Percentiles rank a stretch among this genome's conserved stretches.
Evolutionary conservation across 92 coral and sea anemone genomes (phyloP).

Genomic region (Pocillopora grandis): DNA sequence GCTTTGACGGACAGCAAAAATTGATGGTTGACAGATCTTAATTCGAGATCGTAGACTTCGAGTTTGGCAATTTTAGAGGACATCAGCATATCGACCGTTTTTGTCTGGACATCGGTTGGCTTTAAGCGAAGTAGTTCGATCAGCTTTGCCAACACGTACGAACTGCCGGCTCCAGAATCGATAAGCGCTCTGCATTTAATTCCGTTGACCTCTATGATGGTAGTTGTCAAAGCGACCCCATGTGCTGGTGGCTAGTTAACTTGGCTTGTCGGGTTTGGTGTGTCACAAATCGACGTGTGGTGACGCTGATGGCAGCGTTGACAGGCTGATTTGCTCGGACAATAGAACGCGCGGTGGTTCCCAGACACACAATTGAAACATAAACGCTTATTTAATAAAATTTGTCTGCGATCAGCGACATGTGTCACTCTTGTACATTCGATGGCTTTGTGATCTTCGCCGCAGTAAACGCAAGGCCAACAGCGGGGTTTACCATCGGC

Average conservation of each 20-base stretch:
- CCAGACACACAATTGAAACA: slow-evolving; percentile 24
- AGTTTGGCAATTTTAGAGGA: slow-evolving; percentile 20
- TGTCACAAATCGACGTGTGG: background rate
- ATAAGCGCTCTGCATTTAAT: slow-evolving; percentile 11
- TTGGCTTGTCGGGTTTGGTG: slow-evolving; percentile 1
- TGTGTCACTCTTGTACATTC: slow-evolving; percentile 25
- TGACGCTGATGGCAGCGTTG: background rate
- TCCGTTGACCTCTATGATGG: slow-evolving; percentile 27
- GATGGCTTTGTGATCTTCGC: background rate
- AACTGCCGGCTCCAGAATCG: slow-evolving; percentile 26
- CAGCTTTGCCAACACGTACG: slow-evolving; percentile 31
- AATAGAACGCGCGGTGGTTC: slow-evolving; percentile 10
- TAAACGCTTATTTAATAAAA: slow-evolving; percentile 4
- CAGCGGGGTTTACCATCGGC: no score
- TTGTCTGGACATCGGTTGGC: slow-evolving; percentile 20
- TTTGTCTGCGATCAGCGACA: slow-evolving; percentile 8
- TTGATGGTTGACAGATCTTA: no score
- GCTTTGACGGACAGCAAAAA: no score
- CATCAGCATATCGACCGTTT: slow-evolving; percentile 36
- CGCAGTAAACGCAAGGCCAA: background rate
- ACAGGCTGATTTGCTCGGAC: slow-evolving; percentile 6
- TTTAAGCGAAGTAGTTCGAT: slow-evolving; percentile 15
- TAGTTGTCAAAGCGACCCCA: background rate
- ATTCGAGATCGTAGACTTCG: slow-evolving; percentile 14
- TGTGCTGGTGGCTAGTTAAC: background rate